Conservation (phyloP, 2,888 invertebrate species). For the Drosophila pseudotakahashii region DNA sequence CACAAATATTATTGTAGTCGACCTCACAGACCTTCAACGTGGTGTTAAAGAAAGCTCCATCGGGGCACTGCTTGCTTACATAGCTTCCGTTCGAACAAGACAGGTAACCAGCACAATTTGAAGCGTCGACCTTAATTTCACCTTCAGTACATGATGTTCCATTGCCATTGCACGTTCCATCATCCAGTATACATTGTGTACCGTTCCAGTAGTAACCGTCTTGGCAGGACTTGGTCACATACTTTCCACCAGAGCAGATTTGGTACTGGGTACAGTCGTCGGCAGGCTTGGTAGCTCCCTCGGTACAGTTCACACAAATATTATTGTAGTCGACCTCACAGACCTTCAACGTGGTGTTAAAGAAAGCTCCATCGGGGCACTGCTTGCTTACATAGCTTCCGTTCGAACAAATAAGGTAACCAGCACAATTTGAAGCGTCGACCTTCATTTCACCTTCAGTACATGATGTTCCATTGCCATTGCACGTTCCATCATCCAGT, state of each 20-base stretch:
- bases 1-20: slow-evolving; percentile 31
- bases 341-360: not conserved
- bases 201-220: slow-evolving; percentile 10
- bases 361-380: slow-evolving; percentile 19
- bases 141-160: slow-evolving; percentile 40
- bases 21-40: not conserved
- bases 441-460: slow-evolving; percentile 14
- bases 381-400: slow-evolving; percentile 8
- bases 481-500: slow-evolving; percentile 46
- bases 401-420: slow-evolving; percentile 38
- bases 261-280: slow-evolving; percentile 36
- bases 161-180: slow-evolving; percentile 46
- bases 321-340: slow-evolving; percentile 25
- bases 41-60: slow-evolving; percentile 23
- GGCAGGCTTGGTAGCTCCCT: slow-evolving; percentile 14
- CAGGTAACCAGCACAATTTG: slow-evolving; percentile 54
- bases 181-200: slow-evolving; percentile 15
- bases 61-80: slow-evolving; percentile 12
- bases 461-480: slow-evolving; percentile 26
- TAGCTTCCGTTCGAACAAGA: slow-evolving; percentile 25
- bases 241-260: slow-evolving; percentile 28
- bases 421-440: slow-evolving; percentile 50
- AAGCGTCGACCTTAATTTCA: not conserved
- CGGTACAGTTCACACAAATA: slow-evolving; percentile 34
- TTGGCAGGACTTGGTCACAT: slow-evolving; percentile 8